Evolutionary conservation across 2,888 invertebrate genomes (phyloP).

Genomic region (Leuctra nigra): DNA sequence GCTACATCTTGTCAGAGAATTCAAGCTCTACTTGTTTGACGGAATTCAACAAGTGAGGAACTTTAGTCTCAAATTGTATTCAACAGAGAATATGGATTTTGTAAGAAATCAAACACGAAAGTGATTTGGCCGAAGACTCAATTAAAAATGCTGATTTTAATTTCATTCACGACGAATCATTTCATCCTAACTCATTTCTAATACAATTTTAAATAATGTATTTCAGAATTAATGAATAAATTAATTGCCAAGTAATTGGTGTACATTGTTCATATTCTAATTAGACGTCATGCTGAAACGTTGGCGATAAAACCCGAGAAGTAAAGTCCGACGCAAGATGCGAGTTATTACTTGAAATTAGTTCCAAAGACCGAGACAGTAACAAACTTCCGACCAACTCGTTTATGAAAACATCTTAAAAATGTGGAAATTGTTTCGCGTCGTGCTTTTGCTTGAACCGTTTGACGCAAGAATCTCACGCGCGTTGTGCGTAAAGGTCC

Average conservation of each 20-base stretch:
- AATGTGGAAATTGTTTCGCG: not conserved
- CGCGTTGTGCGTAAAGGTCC: no score
- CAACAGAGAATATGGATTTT: no score
- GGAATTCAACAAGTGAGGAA: no score
- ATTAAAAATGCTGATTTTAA: constrained; percentile 5
- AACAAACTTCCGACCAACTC: constrained; percentile 5
- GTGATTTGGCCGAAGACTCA: no score
- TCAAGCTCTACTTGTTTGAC: no score
- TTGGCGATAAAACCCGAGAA: not conserved
- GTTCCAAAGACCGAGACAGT: not conserved
- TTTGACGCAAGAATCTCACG: no score
- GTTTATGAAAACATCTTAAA: not conserved
- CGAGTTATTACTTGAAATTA: constrained; percentile 8
- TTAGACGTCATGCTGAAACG: not conserved
- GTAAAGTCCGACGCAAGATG: not conserved
- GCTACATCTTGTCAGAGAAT: no score
- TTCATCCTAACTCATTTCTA: not conserved
- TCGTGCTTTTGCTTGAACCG: no score
- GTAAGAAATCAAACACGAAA: no score
- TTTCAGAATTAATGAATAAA: not conserved
- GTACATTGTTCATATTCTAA: constrained; percentile 3
- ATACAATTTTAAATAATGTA: not conserved
- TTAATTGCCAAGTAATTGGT: constrained; percentile 2
- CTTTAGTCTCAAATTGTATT: no score
- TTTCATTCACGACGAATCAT: constrained; percentile 1